Conservation (phyloP, 2,113 vertebrate species). For the Glaucomys volans region DNA sequence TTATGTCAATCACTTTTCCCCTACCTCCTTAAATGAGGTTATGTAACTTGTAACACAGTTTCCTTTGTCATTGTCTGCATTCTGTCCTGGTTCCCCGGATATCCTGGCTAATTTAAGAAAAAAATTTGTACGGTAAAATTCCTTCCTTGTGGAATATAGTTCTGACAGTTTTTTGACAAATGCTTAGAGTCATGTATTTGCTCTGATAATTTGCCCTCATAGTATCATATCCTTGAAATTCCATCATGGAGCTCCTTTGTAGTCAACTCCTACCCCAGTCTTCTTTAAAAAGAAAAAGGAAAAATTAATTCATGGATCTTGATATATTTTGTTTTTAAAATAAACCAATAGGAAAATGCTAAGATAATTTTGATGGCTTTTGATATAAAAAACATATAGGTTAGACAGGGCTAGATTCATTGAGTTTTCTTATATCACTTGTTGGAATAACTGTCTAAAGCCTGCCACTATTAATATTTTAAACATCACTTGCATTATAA, state of each 20-base stretch:
- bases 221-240: neutral
- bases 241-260: neutral
- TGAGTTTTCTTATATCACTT: neutral
- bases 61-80: neutral
- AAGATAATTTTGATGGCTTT: neutral
- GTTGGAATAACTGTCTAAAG: neutral
- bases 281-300: slow-evolving; percentile 11
- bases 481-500: neutral
- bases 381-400: neutral
- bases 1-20: neutral
- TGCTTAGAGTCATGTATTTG: neutral
- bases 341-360: neutral
- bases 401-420: neutral
- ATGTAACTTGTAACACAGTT: neutral
- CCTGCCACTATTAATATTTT: neutral
- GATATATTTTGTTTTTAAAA: neutral
- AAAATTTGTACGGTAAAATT: neutral
- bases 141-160: neutral
- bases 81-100: neutral
- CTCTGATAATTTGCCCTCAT: no score
- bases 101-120: neutral
- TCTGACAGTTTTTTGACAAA: neutral
- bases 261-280: neutral
- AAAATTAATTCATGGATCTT: slow-evolving; percentile 16
- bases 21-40: neutral